A percentile compares a stretch with the other conserved stretches of the same genome.
phyloP scores from a whole-genome alignment of 1,140 invertebrate species.

The Popillia japonica region DNA sequence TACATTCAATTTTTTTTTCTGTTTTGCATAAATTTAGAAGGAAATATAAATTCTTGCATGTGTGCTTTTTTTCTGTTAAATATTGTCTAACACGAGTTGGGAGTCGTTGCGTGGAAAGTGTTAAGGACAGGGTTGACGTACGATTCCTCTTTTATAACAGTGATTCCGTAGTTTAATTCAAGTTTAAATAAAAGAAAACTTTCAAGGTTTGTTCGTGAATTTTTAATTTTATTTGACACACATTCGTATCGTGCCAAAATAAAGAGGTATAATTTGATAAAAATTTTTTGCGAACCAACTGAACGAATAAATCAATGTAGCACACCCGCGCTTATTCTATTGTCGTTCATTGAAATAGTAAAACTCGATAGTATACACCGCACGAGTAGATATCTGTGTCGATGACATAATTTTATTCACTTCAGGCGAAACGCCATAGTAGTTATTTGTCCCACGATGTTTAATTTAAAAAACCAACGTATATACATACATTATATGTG shows the following conservation, averaged over 20 bases:
- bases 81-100: not conserved
- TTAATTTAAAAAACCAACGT: not conserved
- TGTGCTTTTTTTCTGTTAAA: not conserved
- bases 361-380: not conserved
- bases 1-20: not conserved
- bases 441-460: not conserved
- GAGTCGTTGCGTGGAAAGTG: not conserved
- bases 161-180: not conserved
- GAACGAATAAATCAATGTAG: not conserved
- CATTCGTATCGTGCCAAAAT: not conserved
- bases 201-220: slow-evolving; percentile 21
- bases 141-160: not conserved
- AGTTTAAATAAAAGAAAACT: not conserved
- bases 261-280: not conserved
- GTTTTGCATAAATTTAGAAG: not conserved
- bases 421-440: not conserved
- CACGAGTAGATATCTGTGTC: not conserved
- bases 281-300: not conserved
- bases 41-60: not conserved
- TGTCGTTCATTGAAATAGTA: not conserved
- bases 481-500: not conserved
- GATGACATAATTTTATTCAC: not conserved
- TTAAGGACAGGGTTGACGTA: not conserved
- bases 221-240: slow-evolving; percentile 32
- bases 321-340: slow-evolving; percentile 11